These are phyloP conservation scores for Argynnis bischoffii DNA, from an alignment of 2,888 invertebrate genomes.

Conservation along the genomic window DNA sequence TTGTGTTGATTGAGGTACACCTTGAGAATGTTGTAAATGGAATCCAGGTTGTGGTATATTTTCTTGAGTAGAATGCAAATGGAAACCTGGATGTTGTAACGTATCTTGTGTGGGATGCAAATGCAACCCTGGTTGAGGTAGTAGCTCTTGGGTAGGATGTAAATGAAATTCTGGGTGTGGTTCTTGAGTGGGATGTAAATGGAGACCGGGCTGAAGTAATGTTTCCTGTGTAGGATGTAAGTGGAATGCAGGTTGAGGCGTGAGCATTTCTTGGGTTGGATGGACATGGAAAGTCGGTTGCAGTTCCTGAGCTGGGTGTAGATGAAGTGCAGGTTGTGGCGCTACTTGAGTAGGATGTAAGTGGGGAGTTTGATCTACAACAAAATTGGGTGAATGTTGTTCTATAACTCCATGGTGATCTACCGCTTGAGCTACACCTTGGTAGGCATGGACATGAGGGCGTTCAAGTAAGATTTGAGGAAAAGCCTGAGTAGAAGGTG, in stretches of 20 bases:
- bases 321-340: conserved; percentile 28
- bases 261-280: conserved; percentile 42
- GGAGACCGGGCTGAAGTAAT: conserved; percentile 25
- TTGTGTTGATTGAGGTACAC: conserved; percentile 46
- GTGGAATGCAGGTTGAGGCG: conserved; percentile 42
- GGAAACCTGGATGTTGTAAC: conserved; percentile 42
- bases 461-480: conserved; percentile 53
- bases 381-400: conserved; percentile 48
- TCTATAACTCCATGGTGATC: conserved; percentile 51
- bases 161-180: conserved; percentile 31
- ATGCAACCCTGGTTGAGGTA: conserved; percentile 41
- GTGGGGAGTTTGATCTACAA: conserved; percentile 46
- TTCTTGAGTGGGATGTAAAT: conserved; percentile 30
- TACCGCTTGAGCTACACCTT: conserved; percentile 51
- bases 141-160: conserved; percentile 42
- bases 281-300: conserved; percentile 36
- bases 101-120: conserved; percentile 41
- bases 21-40: conserved; percentile 47
- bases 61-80: conserved; percentile 45
- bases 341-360: conserved; percentile 49
- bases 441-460: conserved; percentile 59
- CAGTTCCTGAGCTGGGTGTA: conserved; percentile 27
- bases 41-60: conserved; percentile 44
- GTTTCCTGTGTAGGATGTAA: conserved; percentile 25
- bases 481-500: conserved; percentile 39